Conservation (phyloP, 1,140 invertebrate species). For the Wasmannia auropunctata region DNA sequence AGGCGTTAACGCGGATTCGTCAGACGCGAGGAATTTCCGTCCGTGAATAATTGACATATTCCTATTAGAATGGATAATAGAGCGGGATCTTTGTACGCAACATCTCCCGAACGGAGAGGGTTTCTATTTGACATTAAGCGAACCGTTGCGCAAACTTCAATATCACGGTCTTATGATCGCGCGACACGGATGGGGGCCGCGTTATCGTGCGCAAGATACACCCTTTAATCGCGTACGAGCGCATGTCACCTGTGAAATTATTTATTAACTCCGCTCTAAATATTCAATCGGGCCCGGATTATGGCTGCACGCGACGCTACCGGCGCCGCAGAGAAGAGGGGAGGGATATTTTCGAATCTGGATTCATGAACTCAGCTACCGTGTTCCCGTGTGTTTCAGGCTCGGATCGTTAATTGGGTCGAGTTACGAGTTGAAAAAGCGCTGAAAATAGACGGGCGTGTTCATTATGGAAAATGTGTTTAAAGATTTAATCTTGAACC, state of each 20-base stretch:
- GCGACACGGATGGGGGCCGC: slow-evolving; percentile 3
- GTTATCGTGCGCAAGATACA: slow-evolving; percentile 22
- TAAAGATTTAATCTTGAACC: slow-evolving; percentile 36
- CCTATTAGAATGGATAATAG: slow-evolving; percentile 16
- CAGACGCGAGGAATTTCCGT: slow-evolving; percentile 25
- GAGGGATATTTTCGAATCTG: not conserved
- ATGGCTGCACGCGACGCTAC: not conserved
- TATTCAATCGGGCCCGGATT: slow-evolving; percentile 13
- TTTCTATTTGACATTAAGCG: slow-evolving; percentile 43
- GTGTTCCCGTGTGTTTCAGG: not conserved
- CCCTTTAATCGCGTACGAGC: slow-evolving; percentile 48
- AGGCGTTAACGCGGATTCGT: slow-evolving; percentile 11
- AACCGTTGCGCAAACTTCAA: slow-evolving; percentile 25
- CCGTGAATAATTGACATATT: slow-evolving; percentile 65
- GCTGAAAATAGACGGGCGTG: not conserved
- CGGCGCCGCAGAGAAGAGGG: not conserved
- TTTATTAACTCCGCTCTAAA: slow-evolving; percentile 34
- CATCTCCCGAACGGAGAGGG: not conserved
- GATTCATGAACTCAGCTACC: not conserved
- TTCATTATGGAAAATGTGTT: slow-evolving; percentile 1
- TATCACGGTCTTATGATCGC: slow-evolving; percentile 46
- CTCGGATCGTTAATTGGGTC: slow-evolving; percentile 24
- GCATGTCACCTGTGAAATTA: slow-evolving; percentile 45
- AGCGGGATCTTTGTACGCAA: slow-evolving; percentile 31
- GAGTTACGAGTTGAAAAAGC: slow-evolving; percentile 11